Evolutionary conservation across 1,140 invertebrate genomes (phyloP), one percentile per base, ranked within the genome.

Genomic region (Liolophura sinensis): DNA sequence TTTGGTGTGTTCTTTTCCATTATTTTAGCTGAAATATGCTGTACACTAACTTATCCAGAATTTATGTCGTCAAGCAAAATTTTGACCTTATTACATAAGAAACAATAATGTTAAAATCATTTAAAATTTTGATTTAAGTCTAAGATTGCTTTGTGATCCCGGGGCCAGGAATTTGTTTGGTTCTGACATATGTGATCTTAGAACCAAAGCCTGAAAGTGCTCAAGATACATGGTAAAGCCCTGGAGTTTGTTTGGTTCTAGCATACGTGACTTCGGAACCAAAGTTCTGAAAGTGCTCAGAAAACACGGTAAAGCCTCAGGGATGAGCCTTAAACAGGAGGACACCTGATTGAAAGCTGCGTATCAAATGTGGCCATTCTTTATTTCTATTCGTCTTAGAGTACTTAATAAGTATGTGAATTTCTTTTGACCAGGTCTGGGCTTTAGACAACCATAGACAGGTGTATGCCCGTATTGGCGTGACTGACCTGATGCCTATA

Each of bases 401-500:
- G 25, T n/a, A 46, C 52, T 62, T 14, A 14, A 40, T n/a, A 65
- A 18, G 47, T 58, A 40, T 66, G 14, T 60, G 15, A 18, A 18
- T 59, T 64, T 62, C 51, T 65, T 65, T 66, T 62, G 11, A 50
- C 59, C 54, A 83, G 82, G 81, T 84, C 9, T 89, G 88, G 88
- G 87, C 86, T 1, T 67, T 88, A 25, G 88, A 89, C 76, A 85
- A 84, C 51, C 78, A 82, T 24, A 75, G 79, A 46, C 83, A 85
- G 68, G 82, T 87, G 7, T 89, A 87, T 77, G 86, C 87, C 0
- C 78, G 88, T 70, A 77, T 84, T 70, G 87, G 84, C 16, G 83
- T 89, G n/a, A 86, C 85, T 65, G 82, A 84, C 48, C 80, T 84
- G 51, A 81, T 87, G 73, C 87, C 85, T 20, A 81, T 88, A 64